Conservation (phyloP, 2,888 invertebrate genomes). For the Melinaea menophilus region DNA sequence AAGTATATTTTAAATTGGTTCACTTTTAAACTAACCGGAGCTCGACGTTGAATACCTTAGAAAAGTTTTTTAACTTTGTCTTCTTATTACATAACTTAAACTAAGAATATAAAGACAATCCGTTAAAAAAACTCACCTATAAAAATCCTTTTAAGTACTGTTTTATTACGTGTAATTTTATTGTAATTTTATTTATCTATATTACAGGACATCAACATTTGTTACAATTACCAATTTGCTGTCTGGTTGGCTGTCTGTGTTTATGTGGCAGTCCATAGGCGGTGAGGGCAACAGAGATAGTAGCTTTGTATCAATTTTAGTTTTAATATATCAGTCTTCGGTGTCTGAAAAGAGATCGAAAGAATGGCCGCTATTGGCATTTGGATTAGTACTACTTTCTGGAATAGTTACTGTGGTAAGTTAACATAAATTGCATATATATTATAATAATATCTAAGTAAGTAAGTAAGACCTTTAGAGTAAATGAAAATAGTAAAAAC, state of each 20-base stretch:
- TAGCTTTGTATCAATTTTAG: conserved; percentile 77
- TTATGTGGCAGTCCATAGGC: conserved; percentile 74
- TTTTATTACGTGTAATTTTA: too few relatives aligned
- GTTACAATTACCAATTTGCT: conserved; percentile 76
- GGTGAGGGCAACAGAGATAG: conserved; percentile 64
- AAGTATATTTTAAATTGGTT: conserved; percentile 6
- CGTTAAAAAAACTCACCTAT: not conserved
- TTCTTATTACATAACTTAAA: conserved; percentile 2
- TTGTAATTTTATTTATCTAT: too few relatives aligned
- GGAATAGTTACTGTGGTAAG: conserved; percentile 81
- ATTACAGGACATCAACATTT: conserved; percentile 79
- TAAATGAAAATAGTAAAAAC: not conserved
- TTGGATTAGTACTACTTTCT: conserved; percentile 73
- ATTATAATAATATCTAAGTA: too few relatives aligned
- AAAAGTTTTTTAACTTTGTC: conserved; percentile 2
- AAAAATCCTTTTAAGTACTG: not conserved
- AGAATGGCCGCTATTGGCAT: conserved; percentile 78
- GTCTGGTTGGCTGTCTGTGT: conserved; percentile 77
- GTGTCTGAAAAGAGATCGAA: conserved; percentile 65
- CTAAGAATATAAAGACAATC: not conserved
- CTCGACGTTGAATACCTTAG: conserved; percentile 5
- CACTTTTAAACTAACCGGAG: conserved; percentile 5
- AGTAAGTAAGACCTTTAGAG: too few relatives aligned
- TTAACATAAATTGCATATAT: conserved; percentile 11
- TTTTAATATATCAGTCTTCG: conserved; percentile 79